phyloP scores from a whole-genome alignment of 2,797 vertebrate species.

The Onychomys torridus region DNA sequence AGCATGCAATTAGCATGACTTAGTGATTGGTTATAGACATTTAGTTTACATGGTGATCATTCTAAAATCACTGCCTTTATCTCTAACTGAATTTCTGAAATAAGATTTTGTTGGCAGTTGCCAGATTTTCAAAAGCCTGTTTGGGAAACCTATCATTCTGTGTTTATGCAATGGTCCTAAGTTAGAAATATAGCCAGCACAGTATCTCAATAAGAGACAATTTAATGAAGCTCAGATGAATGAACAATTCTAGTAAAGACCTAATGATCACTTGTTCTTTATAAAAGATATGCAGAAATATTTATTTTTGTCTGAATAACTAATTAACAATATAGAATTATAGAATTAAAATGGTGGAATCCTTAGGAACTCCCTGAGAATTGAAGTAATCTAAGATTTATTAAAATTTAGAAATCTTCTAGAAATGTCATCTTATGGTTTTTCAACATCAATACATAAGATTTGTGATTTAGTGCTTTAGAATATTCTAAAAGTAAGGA shows the following conservation, averaged over 20 bases:
- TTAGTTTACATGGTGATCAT: neutral
- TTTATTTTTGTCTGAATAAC: neutral
- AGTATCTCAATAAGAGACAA: neutral
- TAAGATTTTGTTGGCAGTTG: neutral
- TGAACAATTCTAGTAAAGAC: neutral
- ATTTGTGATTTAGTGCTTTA: constrained; percentile 20
- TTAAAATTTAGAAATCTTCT: constrained; percentile 30
- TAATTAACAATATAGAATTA: neutral
- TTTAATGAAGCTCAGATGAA: neutral
- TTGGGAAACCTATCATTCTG: neutral
- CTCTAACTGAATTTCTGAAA: neutral
- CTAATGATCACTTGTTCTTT: neutral
- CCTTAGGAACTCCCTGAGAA: neutral
- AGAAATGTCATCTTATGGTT: neutral
- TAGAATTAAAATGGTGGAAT: neutral
- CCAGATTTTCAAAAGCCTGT: neutral
- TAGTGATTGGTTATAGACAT: neutral
- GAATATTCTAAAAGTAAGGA: neutral
- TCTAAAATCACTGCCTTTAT: neutral
- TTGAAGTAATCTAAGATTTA: neutral
- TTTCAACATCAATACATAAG: neutral
- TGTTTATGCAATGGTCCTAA: neutral
- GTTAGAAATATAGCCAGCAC: neutral
- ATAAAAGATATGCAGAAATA: neutral
- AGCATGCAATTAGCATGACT: neutral